These are phyloP conservation scores for Cichlasoma orientale DNA, from an alignment of 2,797 vertebrate species.

Conservation along the genomic window DNA sequence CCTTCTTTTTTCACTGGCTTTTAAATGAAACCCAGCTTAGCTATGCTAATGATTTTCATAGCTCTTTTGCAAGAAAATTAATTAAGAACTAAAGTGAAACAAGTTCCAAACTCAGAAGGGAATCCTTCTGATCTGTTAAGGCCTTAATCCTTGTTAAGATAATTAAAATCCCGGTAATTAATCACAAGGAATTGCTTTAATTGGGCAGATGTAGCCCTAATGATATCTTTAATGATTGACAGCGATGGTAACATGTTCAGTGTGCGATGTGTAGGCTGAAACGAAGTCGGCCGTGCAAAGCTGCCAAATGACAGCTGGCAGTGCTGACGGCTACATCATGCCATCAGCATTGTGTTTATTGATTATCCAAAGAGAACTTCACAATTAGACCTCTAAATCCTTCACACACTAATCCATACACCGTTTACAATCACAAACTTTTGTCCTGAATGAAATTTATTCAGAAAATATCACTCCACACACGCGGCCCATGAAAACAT, in stretches of 20 bases:
- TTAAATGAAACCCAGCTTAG: not conserved
- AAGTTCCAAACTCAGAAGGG: conserved; percentile 10
- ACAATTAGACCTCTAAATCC: not conserved
- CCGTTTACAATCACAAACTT: rapidly evolving
- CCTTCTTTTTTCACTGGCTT: not conserved
- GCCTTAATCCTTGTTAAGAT: conserved; percentile 36
- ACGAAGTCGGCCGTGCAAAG: not conserved
- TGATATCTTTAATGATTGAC: conserved; percentile 21
- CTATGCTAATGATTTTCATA: conserved; percentile 10
- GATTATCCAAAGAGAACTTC: rapidly evolving
- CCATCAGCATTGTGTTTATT: not conserved
- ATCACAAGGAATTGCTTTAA: conserved; percentile 27
- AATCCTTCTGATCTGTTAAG: conserved; percentile 30
- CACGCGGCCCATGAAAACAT: not conserved
- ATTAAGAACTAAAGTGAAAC: conserved; percentile 24
- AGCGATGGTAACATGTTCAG: conserved; percentile 17
- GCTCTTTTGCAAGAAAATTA: conserved; percentile 22
- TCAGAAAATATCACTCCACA: not conserved
- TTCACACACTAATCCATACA: not conserved
- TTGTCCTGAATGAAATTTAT: not conserved
- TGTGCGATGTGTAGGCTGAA: not conserved
- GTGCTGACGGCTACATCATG: not conserved
- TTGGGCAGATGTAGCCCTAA: conserved; percentile 18
- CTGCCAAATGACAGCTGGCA: not conserved
- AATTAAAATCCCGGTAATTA: conserved; percentile 47